Percentiles rank a stretch among this genome's conserved stretches.
phyloP scores from a whole-genome alignment of 2,797 vertebrate species.

The Lepidocolaptes lacrymiger region DNA sequence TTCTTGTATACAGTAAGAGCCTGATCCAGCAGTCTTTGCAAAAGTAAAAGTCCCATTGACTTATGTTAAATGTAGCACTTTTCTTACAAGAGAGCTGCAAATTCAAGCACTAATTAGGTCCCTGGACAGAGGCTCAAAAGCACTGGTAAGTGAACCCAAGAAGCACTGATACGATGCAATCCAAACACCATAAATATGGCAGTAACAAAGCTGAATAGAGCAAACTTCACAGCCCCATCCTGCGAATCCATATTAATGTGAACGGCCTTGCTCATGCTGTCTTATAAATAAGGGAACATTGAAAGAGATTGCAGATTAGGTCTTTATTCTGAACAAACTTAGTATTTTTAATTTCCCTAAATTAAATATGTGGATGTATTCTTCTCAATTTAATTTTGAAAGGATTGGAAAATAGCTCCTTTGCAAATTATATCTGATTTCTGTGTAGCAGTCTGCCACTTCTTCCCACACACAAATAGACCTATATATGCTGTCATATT shows the following conservation, averaged over 20 bases:
- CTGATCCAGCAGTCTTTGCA: constrained; percentile 45
- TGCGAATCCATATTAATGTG: neutral
- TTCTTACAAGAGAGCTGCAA: constrained; percentile 53
- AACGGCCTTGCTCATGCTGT: neutral
- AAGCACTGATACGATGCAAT: constrained; percentile 40
- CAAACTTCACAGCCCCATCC: neutral
- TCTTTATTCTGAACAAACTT: neutral
- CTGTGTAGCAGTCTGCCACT: neutral
- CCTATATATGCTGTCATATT: neutral
- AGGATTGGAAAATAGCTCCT: neutral
- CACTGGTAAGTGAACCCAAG: neutral
- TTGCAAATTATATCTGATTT: neutral
- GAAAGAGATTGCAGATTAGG: neutral
- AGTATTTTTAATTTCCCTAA: neutral
- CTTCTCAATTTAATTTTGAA: neutral
- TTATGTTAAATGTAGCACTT: constrained; percentile 59
- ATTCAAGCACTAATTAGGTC: constrained; percentile 61
- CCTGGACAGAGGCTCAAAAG: constrained; percentile 41
- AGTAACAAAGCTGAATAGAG: constrained; percentile 36
- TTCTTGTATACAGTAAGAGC: constrained; percentile 39
- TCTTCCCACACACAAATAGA: neutral
- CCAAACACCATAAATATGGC: constrained; percentile 37
- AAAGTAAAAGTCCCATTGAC: constrained; percentile 61
- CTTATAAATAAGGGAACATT: neutral
- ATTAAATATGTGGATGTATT: neutral